Base-by-base conservation (phyloP, 2,113 vertebrate species). In the Fukomys damarensis region DNA sequence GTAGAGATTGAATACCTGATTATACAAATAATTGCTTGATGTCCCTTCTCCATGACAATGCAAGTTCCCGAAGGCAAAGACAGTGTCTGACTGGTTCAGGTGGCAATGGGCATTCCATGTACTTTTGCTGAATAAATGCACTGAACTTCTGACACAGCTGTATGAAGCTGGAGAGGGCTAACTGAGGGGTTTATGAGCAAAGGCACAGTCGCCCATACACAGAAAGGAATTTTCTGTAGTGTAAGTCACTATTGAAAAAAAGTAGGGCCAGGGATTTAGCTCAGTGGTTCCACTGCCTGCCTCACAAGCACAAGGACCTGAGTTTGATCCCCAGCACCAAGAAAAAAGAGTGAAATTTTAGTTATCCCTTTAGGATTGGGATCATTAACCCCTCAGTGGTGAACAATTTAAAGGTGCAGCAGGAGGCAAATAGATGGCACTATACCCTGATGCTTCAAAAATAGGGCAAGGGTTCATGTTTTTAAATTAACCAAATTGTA, bases 31-130 rank as follows among this genome's bases (percentile, higher is more conserved):
- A 86, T n/a, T 74, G 46, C 68, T 81, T 90, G 38, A 76, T 81
- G 28, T 4, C 14, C 46, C 46, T 66, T 1, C 46, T 49, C 59
- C 30, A 13, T 58, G 46, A 93, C 66, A 97, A 93, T 84, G 19
- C 26, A 91, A 93, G 77, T 79, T 96, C 77, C n/a, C 85, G 96
- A 91, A 52, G 32, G 77, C 70, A 95, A 94, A 68, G 49, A 38
- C 56, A 91, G 49, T 49, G 14, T 77, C 14, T 43, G 52, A 88
- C 32, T 59, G 89, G 68, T 52, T 58, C 65, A 49, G 46, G 41
- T 52, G 30, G 93, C 82, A 93, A 91, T 52, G 56, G 81, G 28
- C 82, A 96, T 85, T 91, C 66, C 16, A 24, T 88, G 46, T 65
- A 96, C 91, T 88, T 95, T 43, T 89, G 65, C 38, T 72, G 54